Percentiles rank a stretch among this genome's conserved stretches.
Conservation (phyloP, 2,888 invertebrate species). For the Carcina quercana region DNA sequence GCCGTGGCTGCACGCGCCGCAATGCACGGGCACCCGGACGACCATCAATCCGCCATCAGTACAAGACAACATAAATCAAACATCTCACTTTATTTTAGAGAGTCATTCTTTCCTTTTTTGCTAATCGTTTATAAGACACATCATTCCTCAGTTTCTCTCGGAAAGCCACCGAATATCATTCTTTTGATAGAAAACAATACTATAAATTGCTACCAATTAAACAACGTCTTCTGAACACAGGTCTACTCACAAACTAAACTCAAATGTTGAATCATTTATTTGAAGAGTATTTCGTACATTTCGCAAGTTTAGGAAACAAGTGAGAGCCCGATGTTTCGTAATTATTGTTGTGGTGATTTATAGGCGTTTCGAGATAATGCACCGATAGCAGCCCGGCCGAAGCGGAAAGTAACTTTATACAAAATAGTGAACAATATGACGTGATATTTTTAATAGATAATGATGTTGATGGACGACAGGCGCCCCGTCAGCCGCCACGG, state of each 20-base stretch:
- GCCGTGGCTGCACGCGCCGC: no score
- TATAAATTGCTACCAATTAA: no score
- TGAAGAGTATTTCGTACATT: constrained; percentile 10
- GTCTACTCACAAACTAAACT: neutral
- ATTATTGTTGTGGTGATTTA: constrained; percentile 62
- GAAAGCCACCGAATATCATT: no score
- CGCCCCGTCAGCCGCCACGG: constrained; percentile 28
- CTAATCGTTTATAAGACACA: no score
- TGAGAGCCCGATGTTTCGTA: constrained; percentile 43
- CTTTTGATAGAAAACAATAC: no score
- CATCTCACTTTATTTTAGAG: no score
- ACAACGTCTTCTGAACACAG: no score
- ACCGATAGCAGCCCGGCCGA: constrained; percentile 43
- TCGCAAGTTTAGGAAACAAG: constrained; percentile 27
- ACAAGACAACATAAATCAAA: no score
- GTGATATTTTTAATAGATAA: constrained; percentile 74
- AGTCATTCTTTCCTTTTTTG: no score
- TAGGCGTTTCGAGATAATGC: constrained; percentile 56
- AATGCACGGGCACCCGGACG: no score
- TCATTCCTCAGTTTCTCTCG: no score
- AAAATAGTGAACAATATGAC: constrained; percentile 71
- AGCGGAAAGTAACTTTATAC: constrained; percentile 63
- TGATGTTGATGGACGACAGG: constrained; percentile 70
- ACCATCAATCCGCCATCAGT: no score
- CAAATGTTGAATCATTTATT: constrained; percentile 2